A percentile compares a stretch with the other conserved stretches of the same genome.
These are phyloP conservation scores for Drosophila repleta DNA, from an alignment of 1,140 invertebrate genomes.

Conservation along the genomic window DNA sequence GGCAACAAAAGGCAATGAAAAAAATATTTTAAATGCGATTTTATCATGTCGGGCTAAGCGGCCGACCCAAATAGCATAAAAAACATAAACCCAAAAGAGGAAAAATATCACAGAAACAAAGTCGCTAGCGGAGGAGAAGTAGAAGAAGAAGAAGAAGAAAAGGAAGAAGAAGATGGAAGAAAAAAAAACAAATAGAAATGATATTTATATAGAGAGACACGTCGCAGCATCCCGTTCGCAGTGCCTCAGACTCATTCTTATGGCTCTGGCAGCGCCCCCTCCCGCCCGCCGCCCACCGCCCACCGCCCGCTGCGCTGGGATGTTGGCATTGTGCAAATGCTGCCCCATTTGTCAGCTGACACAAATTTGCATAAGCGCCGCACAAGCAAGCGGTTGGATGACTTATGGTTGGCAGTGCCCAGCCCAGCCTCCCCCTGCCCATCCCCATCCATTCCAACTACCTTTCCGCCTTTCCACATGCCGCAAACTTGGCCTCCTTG, in stretches of 20 bases:
- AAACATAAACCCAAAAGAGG: constrained; percentile 23
- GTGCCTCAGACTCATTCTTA: background rate
- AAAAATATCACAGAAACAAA: constrained; percentile 28
- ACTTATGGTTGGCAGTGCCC: constrained; percentile 69
- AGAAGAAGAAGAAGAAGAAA: background rate
- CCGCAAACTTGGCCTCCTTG: constrained; percentile 31
- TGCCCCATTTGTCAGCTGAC: constrained; percentile 79
- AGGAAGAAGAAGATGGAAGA: constrained; percentile 8
- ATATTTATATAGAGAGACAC: constrained; percentile 80
- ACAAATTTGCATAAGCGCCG: constrained; percentile 80
- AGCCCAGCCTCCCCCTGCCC: background rate
- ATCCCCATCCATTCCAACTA: no score
- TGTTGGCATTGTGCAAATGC: constrained; percentile 75
- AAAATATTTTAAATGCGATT: constrained; percentile 78
- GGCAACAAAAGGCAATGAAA: constrained; percentile 53
- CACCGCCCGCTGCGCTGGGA: constrained; percentile 1
- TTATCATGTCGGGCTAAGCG: constrained; percentile 76
- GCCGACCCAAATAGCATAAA: constrained; percentile 31
- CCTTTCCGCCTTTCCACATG: background rate
- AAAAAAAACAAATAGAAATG: constrained; percentile 61
- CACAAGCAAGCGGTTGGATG: constrained; percentile 72
- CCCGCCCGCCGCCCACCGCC: background rate
- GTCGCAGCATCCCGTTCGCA: constrained; percentile 46
- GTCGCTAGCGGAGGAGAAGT: background rate
- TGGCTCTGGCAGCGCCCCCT: background rate